Evolutionary conservation across 2,888 invertebrate genomes (phyloP).

Genomic region (Lasioglossum villosulum): DNA sequence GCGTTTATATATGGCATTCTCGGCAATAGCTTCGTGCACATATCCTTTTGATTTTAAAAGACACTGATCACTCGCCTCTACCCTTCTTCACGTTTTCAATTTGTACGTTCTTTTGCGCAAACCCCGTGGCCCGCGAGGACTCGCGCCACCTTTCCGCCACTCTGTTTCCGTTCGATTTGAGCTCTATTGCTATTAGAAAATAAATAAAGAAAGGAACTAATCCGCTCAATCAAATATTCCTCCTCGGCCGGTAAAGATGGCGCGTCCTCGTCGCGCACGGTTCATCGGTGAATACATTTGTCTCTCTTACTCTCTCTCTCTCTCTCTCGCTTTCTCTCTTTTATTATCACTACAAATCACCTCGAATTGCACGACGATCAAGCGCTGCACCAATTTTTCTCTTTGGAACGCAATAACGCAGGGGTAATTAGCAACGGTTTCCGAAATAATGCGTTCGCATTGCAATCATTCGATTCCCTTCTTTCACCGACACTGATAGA

Average conservation of each 20-base stretch:
- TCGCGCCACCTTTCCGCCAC: conserved; percentile 24
- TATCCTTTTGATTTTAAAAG: conserved; percentile 71
- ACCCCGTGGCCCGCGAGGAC: conserved; percentile 31
- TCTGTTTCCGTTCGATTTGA: neutral
- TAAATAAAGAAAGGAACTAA: conserved; percentile 20
- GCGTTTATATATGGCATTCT: conserved; percentile 80
- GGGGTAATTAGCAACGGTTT: conserved; percentile 19
- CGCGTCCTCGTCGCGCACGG: conserved; percentile 23
- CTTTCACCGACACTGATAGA: conserved; percentile 19
- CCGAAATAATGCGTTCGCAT: conserved; percentile 37
- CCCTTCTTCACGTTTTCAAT: conserved; percentile 53
- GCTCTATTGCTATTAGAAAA: conserved; percentile 12
- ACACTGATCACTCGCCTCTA: conserved; percentile 58
- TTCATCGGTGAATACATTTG: conserved; percentile 52
- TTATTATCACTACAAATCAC: conserved; percentile 55
- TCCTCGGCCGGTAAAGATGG: neutral
- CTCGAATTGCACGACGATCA: conserved; percentile 59
- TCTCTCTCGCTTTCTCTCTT: conserved; percentile 23
- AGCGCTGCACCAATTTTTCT: conserved; percentile 47
- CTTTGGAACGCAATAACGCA: conserved; percentile 35
- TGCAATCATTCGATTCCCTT: conserved; percentile 45
- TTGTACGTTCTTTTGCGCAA: conserved; percentile 57
- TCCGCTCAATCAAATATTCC: conserved; percentile 10
- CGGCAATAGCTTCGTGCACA: conserved; percentile 76
- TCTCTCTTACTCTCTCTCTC: conserved; percentile 30